Conservation (phyloP, 2,113 vertebrate genomes). For the Sylvia atricapilla region DNA sequence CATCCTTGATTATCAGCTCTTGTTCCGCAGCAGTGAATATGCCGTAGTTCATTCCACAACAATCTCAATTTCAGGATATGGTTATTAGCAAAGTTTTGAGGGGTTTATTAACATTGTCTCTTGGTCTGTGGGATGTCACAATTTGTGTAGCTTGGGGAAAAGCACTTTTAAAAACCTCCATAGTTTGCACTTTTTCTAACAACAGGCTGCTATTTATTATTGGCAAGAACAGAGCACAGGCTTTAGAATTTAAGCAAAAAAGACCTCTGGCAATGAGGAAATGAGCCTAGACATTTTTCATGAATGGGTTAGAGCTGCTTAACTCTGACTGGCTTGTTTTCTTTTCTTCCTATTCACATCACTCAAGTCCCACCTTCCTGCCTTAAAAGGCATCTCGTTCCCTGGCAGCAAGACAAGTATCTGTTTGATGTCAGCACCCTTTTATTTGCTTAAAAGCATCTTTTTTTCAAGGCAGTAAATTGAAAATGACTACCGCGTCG, state of each 20-base stretch:
- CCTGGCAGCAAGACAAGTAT: constrained; percentile 73
- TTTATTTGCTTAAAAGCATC: constrained; percentile 74
- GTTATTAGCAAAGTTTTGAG: constrained; percentile 44
- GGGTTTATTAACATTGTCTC: constrained; percentile 29
- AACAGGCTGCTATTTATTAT: constrained; percentile 64
- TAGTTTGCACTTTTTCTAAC: constrained; percentile 50
- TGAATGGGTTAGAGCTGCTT: constrained; percentile 73
- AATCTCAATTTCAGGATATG: background rate
- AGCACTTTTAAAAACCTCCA: constrained; percentile 10
- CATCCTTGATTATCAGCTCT: background rate
- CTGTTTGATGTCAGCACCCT: constrained; percentile 76
- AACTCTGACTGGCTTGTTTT: constrained; percentile 71
- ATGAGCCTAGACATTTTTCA: constrained; percentile 69
- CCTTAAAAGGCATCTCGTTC: constrained; percentile 71
- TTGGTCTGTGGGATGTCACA: constrained; percentile 16
- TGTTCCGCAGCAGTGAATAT: background rate
- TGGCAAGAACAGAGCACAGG: constrained; percentile 58
- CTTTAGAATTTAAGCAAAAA: constrained; percentile 70
- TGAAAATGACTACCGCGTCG: constrained; percentile 68
- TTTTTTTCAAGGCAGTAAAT: constrained; percentile 69
- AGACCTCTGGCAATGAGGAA: constrained; percentile 72
- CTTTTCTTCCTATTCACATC: constrained; percentile 73
- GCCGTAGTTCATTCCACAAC: background rate
- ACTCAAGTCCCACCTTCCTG: constrained; percentile 74
- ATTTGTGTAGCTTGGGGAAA: constrained; percentile 16